phyloP scores from a whole-genome alignment of 2,797 vertebrate species.

The Forpus xanthops region DNA sequence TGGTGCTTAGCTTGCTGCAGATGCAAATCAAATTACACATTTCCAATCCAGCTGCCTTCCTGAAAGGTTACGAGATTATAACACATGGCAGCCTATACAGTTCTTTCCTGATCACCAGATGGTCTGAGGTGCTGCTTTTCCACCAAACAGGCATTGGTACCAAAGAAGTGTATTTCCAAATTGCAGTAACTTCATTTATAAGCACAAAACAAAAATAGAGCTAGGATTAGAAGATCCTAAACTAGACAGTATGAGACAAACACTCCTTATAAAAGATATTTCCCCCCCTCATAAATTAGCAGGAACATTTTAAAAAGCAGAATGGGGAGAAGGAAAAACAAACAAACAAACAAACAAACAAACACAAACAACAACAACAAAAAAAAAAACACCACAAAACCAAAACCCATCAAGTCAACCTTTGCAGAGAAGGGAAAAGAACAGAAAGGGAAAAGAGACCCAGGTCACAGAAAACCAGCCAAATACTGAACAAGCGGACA shows the following conservation, averaged over 20 bases:
- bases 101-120: not conserved
- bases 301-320: not conserved
- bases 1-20: not conserved
- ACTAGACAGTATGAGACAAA: not conserved
- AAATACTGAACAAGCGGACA: not conserved
- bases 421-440: not conserved
- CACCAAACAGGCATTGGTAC: not conserved
- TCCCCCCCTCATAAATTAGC: not conserved
- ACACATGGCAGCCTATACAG: not conserved
- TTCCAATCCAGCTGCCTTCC: constrained; percentile 1
- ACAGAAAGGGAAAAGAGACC: not conserved
- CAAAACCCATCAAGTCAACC: not conserved
- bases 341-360: not conserved
- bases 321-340: not conserved
- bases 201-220: not conserved
- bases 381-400: too few species aligned
- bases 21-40: not conserved
- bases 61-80: constrained; percentile 1
- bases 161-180: not conserved
- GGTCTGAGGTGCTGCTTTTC: not conserved
- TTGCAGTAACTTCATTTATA: not conserved
- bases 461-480: not conserved
- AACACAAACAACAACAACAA: too few species aligned
- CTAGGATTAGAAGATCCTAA: not conserved
- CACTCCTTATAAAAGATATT: not conserved